Conservation (phyloP, 2,113 vertebrate genomes). For the Mohoua ochrocephala region DNA sequence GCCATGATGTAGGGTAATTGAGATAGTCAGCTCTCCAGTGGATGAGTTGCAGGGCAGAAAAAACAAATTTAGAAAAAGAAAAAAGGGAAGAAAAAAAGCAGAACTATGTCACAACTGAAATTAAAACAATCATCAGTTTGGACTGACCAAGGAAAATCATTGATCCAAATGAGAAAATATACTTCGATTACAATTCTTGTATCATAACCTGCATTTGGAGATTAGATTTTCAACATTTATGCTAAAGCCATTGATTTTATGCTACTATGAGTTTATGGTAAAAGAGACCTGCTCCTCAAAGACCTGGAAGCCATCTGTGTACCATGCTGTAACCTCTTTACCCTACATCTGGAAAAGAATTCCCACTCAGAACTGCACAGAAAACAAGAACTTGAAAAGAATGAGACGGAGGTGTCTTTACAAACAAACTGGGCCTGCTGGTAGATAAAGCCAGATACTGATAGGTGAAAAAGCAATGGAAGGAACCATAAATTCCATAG, state of each 20-base stretch:
- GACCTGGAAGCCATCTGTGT: not conserved
- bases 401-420: too few species aligned
- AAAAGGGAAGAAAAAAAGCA: not conserved
- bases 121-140: not conserved
- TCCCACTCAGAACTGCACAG: not conserved
- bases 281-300: not conserved
- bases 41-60: not conserved
- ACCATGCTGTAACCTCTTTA: not conserved
- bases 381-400: not conserved
- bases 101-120: not conserved
- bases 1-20: not conserved
- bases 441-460: too few species aligned
- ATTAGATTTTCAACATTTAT: not conserved
- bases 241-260: not conserved
- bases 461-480: too few species aligned
- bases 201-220: not conserved
- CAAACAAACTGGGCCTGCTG: too few species aligned
- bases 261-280: not conserved
- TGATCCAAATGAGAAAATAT: not conserved
- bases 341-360: not conserved
- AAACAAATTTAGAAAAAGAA: not conserved
- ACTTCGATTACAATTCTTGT: not conserved
- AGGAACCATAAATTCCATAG: too few species aligned
- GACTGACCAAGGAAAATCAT: not conserved
- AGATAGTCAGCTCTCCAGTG: not conserved